Percentiles rank a stretch among this genome's conserved stretches.
Evolutionary conservation across 2,888 invertebrate genomes (phyloP).

Genomic region (Athetis lepigone): DNA sequence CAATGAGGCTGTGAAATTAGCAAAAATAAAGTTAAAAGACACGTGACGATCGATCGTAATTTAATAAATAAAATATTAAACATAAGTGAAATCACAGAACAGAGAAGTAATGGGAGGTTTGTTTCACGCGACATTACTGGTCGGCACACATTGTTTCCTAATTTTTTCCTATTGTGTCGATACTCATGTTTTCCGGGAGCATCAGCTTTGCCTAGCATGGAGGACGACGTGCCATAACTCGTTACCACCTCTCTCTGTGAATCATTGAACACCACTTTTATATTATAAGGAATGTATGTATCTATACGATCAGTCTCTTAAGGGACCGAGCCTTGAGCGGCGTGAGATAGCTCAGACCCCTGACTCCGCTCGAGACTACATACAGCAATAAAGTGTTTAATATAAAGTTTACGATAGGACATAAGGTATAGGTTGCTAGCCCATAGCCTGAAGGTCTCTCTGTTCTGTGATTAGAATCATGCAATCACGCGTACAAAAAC

Average conservation of each 20-base stretch:
- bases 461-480: conserved; percentile 78
- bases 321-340: conserved; percentile 49
- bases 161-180: conserved; percentile 52
- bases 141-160: conserved; percentile 53
- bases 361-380: conserved; percentile 48
- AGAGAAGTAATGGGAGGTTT: conserved; percentile 66
- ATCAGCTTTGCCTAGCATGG: conserved; percentile 37
- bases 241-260: conserved; percentile 46
- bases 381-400: conserved; percentile 60
- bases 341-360: conserved; percentile 5
- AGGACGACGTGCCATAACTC: conserved; percentile 43
- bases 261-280: conserved; percentile 55
- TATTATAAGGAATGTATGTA: conserved; percentile 60
- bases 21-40: conserved; percentile 82
- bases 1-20: conserved; percentile 91
- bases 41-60: conserved; percentile 86
- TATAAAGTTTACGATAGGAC: conserved; percentile 52
- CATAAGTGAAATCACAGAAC: conserved; percentile 81
- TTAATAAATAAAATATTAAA: conserved; percentile 79
- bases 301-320: conserved; percentile 44
- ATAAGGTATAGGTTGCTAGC: conserved; percentile 61
- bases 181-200: conserved; percentile 42
- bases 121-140: conserved; percentile 33
- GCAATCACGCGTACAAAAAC: conserved; percentile 83
- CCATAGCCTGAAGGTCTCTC: conserved; percentile 64